Evolutionary conservation across 2,797 vertebrate genomes (phyloP).

Genomic region (Poeciliopsis paucimaculata): DNA sequence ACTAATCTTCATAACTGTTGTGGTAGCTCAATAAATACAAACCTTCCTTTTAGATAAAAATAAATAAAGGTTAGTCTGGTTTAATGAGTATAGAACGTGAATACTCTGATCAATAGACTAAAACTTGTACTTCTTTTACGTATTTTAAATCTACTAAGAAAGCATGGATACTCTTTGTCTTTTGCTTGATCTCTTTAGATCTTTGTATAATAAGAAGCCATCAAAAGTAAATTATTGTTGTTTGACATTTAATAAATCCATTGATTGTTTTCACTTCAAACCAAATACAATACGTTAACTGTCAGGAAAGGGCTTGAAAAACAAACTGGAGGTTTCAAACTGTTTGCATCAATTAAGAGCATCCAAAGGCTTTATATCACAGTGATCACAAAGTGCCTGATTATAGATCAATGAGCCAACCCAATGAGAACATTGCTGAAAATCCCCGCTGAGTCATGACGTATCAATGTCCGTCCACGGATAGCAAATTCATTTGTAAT

Average conservation of each 20-base stretch:
- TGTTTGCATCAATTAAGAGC: background rate
- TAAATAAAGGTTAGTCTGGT: background rate
- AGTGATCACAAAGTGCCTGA: background rate
- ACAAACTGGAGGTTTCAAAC: background rate
- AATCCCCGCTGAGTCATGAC: background rate
- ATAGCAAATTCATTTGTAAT: background rate
- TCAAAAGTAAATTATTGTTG: background rate
- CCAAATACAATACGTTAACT: background rate
- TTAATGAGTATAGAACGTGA: background rate
- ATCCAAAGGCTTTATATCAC: background rate
- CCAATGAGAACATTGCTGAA: background rate
- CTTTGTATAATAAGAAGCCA: background rate
- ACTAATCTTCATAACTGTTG: constrained; percentile 1
- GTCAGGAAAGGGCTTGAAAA: background rate
- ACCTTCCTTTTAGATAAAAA: background rate
- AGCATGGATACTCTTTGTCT: background rate
- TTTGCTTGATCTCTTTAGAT: background rate
- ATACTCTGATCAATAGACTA: background rate
- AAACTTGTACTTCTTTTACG: background rate
- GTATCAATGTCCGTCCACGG: background rate
- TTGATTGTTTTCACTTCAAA: background rate
- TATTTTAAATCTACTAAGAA: background rate
- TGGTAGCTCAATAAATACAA: background rate
- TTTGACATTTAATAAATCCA: background rate
- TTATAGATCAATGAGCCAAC: background rate